phyloP scores from a whole-genome alignment of 2,113 vertebrate genomes.

The Hydropotes inermis region DNA sequence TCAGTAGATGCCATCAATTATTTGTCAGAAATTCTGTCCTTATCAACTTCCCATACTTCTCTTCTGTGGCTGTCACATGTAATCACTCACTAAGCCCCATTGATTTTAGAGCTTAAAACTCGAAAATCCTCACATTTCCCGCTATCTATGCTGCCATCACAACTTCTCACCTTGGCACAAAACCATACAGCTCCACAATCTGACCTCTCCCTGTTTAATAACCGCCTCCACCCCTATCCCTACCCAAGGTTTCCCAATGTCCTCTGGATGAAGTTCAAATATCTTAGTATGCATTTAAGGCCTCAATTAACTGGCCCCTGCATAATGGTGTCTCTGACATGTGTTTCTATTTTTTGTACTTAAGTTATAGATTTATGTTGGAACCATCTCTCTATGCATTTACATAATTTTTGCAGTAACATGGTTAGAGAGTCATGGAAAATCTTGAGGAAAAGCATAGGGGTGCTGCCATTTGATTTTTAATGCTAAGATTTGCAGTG shows the following conservation, averaged over 20 bases:
- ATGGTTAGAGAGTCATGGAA: not conserved
- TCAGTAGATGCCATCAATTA: not conserved
- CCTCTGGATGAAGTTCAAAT: not conserved
- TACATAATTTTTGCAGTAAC: not conserved
- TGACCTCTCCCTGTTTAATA: not conserved
- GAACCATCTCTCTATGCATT: not conserved
- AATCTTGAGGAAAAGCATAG: slow-evolving; percentile 5
- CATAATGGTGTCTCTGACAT: not conserved
- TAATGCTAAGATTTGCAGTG: not conserved
- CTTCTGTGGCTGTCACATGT: not conserved
- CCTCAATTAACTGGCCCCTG: not conserved
- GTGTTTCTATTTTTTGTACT: not conserved
- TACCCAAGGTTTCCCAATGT: not conserved
- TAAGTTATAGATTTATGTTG: not conserved
- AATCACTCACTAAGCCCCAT: not conserved
- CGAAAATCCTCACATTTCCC: not conserved
- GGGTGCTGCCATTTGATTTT: not conserved
- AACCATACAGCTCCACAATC: not conserved
- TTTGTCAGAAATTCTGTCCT: not conserved
- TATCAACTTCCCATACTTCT: not conserved
- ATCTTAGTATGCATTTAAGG: not conserved
- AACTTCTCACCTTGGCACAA: not conserved
- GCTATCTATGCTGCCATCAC: not conserved
- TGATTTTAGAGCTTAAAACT: not conserved
- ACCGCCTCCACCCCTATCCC: not conserved